Conservation (phyloP, 2,797 vertebrate species). For the Leptatherina wallacei region DNA sequence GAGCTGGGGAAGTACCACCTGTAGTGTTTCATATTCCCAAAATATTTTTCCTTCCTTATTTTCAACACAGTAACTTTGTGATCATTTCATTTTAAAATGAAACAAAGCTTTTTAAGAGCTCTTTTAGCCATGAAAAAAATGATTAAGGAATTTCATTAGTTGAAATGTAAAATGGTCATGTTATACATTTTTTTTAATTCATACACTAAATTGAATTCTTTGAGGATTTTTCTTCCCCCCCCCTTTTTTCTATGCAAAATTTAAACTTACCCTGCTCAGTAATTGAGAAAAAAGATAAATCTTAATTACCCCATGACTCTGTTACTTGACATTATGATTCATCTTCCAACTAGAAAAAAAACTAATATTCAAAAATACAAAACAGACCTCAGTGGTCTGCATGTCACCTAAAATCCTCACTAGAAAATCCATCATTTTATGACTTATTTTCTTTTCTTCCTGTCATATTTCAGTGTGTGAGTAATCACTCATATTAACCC, state of each 20-base stretch:
- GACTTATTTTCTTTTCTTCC: background rate
- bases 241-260: background rate
- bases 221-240: background rate
- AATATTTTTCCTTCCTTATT: no score
- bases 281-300: background rate
- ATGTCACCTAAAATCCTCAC: slow-evolving; percentile 35
- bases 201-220: background rate
- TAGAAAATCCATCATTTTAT: slow-evolving; percentile 13
- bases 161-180: background rate
- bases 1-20: no score
- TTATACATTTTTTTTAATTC: background rate
- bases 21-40: no score
- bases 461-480: background rate
- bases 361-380: background rate
- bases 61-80: no score
- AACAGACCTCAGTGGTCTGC: slow-evolving; percentile 11
- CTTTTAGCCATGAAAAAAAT: no score
- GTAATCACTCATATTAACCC: slow-evolving; percentile 39
- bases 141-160: background rate
- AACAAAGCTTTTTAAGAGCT: no score
- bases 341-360: background rate
- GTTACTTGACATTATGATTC: background rate
- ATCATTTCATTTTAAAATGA: no score
- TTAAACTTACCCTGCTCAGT: background rate
- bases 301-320: background rate